Conservation (phyloP, 2,797 vertebrate species). For the Periophthalmus magnuspinnatus region DNA sequence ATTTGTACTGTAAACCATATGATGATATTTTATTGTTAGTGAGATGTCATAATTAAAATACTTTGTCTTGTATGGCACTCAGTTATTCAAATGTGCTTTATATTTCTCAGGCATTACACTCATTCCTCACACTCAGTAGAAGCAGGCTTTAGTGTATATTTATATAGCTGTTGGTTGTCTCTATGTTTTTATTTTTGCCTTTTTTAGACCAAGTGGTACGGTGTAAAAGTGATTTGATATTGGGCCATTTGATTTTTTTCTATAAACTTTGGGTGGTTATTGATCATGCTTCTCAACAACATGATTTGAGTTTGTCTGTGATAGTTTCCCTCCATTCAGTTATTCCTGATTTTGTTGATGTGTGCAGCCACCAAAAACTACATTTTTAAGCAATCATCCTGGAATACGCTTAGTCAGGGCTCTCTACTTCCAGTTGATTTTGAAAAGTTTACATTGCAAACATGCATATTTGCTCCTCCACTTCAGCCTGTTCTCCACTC, state of each 20-base stretch:
- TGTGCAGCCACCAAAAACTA: background rate
- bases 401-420: background rate
- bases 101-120: background rate
- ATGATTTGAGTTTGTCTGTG: background rate
- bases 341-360: background rate
- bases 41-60: background rate
- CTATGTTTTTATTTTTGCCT: too few relatives aligned
- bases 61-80: too few relatives aligned
- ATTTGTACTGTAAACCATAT: too few relatives aligned
- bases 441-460: background rate
- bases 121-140: background rate
- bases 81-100: too few relatives aligned
- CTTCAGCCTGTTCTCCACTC: conserved; percentile 14
- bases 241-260: too few relatives aligned
- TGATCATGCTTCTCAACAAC: background rate
- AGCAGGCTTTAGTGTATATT: background rate
- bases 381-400: background rate
- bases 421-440: background rate
- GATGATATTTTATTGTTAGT: background rate
- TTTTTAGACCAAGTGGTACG: too few relatives aligned
- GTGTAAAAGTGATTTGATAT: too few relatives aligned
- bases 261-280: background rate
- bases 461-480: background rate
- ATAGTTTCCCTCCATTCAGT: background rate
- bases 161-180: background rate